Evolutionary conservation across 2,113 vertebrate species (phyloP), one percentile per base, ranked within the genome.

Genomic region (Emydura subglobosa): DNA sequence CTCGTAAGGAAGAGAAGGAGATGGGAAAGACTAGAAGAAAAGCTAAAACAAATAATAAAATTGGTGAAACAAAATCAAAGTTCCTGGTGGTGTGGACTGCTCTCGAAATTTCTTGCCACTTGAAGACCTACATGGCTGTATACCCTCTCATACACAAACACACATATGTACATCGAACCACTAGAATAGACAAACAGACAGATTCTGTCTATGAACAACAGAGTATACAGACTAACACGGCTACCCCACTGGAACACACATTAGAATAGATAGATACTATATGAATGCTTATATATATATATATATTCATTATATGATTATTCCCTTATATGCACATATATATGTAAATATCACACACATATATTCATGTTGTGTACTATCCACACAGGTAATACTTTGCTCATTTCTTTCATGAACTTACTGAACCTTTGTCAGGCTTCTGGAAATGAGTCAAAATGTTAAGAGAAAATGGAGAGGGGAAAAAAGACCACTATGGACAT

Each of bases 281-380:
- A 5, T 2, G 2, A 39, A 83, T 34, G 59, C 83, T 42, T 39
- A 3, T 6, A 12, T 34, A 50, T 29, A 2, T 79, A 47, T 47
- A 47, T 47, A 47, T 47, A 47, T 47, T 47, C 47, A 47, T 47
- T 47, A 9, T 21, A 7, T 13, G 12, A 9, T 34, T 2, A 2
- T 65, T 49, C 29, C n/a, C 25, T 55, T n/a, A 22, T 1, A 39
- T 47, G 29, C 6, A 25, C 17, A 39, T 5, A 10, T 16, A 65
- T 79, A 47, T n/a, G 22, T 27, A n/a, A 7, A 44, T 49, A 82
- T 34, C 6, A 22, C 1, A 11, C 1, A 42, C 10, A 85, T 49
- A 84, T 22, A 19, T n/a, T 50, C 22, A 1, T 2, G 1, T 25
- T 76, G 81, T 76, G 4, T 10, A 0, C 44, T 55, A 87, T 49